These are phyloP conservation scores for Aphyosemion australe DNA, from an alignment of 2,113 vertebrate species.

Conservation along the genomic window DNA sequence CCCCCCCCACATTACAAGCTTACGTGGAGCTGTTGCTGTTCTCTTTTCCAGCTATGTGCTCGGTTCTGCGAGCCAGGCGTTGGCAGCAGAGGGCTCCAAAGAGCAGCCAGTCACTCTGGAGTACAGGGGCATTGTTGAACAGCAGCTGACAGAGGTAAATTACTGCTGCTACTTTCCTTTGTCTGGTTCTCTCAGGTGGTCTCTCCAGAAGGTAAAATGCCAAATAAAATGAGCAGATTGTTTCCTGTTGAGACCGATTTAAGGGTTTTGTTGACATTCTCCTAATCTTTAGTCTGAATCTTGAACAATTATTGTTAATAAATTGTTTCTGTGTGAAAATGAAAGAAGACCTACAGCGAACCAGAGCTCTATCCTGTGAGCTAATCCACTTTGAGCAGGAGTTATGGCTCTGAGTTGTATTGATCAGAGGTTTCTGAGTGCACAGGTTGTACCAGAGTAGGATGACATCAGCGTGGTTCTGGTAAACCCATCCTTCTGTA, in stretches of 20 bases:
- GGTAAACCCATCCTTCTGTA: constrained; percentile 44
- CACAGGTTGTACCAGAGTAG: constrained; percentile 38
- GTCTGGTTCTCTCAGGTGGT: constrained; percentile 32
- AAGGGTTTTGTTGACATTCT: neutral
- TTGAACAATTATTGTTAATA: neutral
- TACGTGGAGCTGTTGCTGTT: too few species aligned
- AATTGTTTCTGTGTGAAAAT: neutral
- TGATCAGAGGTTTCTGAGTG: constrained; percentile 18
- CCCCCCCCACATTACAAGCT: too few species aligned
- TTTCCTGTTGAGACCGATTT: neutral
- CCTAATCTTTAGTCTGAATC: neutral
- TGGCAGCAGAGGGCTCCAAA: constrained; percentile 64
- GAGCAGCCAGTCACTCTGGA: constrained; percentile 75
- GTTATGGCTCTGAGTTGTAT: neutral
- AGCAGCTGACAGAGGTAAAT: constrained; percentile 73
- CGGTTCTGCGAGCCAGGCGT: constrained; percentile 69
- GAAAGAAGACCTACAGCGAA: neutral
- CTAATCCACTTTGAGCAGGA: neutral
- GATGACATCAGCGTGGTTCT: constrained; percentile 68
- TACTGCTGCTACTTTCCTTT: constrained; percentile 56
- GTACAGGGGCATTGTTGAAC: constrained; percentile 67
- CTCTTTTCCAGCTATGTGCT: constrained; percentile 72
- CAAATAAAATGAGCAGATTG: neutral
- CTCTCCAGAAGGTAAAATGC: neutral
- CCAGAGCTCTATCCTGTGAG: neutral